Evolutionary conservation across 2,113 vertebrate species (phyloP).

Genomic region (Acanthochromis polyacanthus): DNA sequence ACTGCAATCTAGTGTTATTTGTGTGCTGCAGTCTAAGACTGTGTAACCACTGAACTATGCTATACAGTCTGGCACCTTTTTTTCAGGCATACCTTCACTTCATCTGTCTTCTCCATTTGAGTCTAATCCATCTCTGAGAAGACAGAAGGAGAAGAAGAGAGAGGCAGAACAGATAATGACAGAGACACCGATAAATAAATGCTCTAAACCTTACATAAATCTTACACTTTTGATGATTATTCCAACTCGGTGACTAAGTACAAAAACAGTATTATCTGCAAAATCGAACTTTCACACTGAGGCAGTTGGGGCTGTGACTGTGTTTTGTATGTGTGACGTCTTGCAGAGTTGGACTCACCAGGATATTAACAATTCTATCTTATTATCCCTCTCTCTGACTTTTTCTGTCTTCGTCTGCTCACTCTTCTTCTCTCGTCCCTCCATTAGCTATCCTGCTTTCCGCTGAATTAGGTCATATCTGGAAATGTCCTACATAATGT

Average conservation of each 20-base stretch:
- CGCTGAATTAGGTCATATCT: slow-evolving; percentile 82
- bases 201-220: slow-evolving; percentile 33
- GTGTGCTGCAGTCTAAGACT: slow-evolving; percentile 38
- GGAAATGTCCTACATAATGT: slow-evolving; percentile 79
- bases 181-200: slow-evolving; percentile 41
- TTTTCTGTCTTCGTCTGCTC: slow-evolving; percentile 31
- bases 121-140: slow-evolving; percentile 51
- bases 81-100: slow-evolving; percentile 44
- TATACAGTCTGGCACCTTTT: slow-evolving; percentile 42
- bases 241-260: slow-evolving; percentile 30
- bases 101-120: slow-evolving; percentile 49
- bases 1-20: slow-evolving; percentile 49
- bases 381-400: slow-evolving; percentile 23
- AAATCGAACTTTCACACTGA: slow-evolving; percentile 40
- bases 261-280: slow-evolving; percentile 42
- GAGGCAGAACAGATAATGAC: slow-evolving; percentile 31
- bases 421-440: slow-evolving; percentile 40
- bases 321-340: slow-evolving; percentile 11
- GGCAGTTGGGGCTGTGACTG: slow-evolving; percentile 6
- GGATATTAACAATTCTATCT: slow-evolving; percentile 56
- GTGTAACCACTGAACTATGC: slow-evolving; percentile 41
- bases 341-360: slow-evolving; percentile 31
- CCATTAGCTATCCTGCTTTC: slow-evolving; percentile 59
- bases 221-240: slow-evolving; percentile 44
- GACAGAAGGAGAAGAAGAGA: slow-evolving; percentile 7